Conservation (phyloP, 2,888 invertebrate genomes). For the Polylopha cassiicola region DNA sequence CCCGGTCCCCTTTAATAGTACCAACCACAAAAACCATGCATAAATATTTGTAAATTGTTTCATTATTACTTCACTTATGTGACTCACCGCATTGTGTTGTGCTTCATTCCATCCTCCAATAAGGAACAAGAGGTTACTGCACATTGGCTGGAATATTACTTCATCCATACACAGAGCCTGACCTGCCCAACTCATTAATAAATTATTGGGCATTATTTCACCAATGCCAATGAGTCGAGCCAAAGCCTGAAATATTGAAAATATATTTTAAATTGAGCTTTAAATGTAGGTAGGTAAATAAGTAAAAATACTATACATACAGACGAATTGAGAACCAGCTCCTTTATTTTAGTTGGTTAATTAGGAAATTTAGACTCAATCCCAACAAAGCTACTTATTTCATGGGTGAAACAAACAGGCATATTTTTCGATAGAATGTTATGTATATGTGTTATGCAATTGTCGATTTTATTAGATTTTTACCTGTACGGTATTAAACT, state of each 20-base stretch:
- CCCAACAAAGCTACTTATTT: no score
- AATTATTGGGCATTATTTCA: conserved; percentile 80
- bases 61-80: background rate
- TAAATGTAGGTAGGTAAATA: background rate
- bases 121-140: conserved; percentile 81
- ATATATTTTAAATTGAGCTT: conserved; percentile 6
- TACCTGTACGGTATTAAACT: no score
- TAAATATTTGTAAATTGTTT: no score
- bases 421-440: no score
- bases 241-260: conserved; percentile 46
- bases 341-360: no score
- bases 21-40: no score
- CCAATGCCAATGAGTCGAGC: conserved; percentile 68
- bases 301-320: background rate
- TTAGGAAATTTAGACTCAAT: no score
- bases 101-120: conserved; percentile 78
- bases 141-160: conserved; percentile 75
- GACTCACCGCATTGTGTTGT: conserved; percentile 70
- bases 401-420: no score
- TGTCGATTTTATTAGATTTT: no score
- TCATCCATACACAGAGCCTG: conserved; percentile 74
- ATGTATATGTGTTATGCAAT: no score
- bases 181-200: conserved; percentile 70
- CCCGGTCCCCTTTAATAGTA: no score
- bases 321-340: no score